phyloP scores from a whole-genome alignment of 2,888 invertebrate species.

The Glaucopsyche alexis region DNA sequence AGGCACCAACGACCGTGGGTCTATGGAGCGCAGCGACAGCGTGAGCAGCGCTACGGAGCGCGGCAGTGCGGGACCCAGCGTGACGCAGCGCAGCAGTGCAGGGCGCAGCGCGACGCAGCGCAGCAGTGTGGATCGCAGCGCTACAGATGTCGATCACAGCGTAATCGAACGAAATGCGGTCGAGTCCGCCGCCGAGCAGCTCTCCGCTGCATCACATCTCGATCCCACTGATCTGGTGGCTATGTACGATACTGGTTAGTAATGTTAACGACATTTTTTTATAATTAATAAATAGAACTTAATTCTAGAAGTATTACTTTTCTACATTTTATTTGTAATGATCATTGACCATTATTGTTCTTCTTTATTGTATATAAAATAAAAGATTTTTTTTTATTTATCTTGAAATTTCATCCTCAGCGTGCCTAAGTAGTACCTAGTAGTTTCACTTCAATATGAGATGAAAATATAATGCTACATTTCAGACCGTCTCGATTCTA shows the following conservation, averaged over 20 bases:
- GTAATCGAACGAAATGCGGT: conserved; percentile 5
- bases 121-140: conserved; percentile 37
- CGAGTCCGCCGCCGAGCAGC: conserved; percentile 48
- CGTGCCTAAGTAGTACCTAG: no score
- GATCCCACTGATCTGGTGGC: conserved; percentile 68
- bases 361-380: no score
- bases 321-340: no score
- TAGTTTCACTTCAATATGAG: no score
- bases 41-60: conserved; percentile 21
- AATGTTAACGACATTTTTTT: neutral
- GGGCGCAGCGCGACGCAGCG: conserved; percentile 16
- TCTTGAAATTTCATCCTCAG: no score
- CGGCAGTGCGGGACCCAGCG: conserved; percentile 34
- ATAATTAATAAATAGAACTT: no score
- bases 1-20: conserved; percentile 32
- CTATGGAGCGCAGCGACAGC: conserved; percentile 33
- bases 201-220: conserved; percentile 65
- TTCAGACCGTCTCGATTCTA: no score
- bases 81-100: conserved; percentile 36
- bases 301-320: no score
- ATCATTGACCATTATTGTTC: no score
- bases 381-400: no score
- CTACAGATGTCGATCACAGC: conserved; percentile 42
- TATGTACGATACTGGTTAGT: conserved; percentile 60
- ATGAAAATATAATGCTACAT: no score